phyloP scores from a whole-genome alignment of 2,888 invertebrate genomes.

The Sipha maydis region DNA sequence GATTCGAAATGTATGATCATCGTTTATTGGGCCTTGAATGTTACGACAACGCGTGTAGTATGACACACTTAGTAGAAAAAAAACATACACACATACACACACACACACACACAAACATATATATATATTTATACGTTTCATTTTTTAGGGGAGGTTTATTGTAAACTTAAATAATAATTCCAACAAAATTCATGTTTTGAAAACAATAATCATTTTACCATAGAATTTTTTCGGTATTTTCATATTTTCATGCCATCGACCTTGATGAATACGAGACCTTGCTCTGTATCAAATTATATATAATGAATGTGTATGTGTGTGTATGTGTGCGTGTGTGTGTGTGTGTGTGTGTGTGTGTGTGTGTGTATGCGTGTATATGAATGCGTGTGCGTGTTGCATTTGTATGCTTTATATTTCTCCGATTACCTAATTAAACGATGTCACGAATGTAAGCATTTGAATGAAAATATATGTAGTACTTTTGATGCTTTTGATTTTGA shows the following conservation, averaged over 20 bases:
- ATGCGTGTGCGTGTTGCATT: neutral
- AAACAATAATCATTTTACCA: conserved; percentile 12
- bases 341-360: too few species aligned
- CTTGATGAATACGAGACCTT: conserved; percentile 45
- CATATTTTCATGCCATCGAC: conserved; percentile 9
- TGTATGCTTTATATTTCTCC: conserved; percentile 5
- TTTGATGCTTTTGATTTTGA: neutral
- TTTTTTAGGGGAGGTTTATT: neutral
- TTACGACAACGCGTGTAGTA: neutral
- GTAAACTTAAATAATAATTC: neutral
- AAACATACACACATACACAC: too few species aligned
- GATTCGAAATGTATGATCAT: conserved; percentile 23
- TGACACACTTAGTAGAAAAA: conserved; percentile 39
- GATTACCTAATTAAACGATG: conserved; percentile 49
- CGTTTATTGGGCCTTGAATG: conserved; percentile 31
- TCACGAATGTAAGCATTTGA: conserved; percentile 21
- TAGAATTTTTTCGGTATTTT: neutral
- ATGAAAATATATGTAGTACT: neutral
- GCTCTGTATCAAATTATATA: conserved; percentile 50
- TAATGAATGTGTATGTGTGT: too few species aligned
- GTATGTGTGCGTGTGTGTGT: neutral
- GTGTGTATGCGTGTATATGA: neutral
- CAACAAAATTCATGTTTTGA: conserved; percentile 2
- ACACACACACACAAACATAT: too few species aligned
- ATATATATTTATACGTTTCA: neutral